These are phyloP conservation scores for Leptopilina drosophilae DNA, from an alignment of 2,888 invertebrate species.

Conservation along the genomic window DNA sequence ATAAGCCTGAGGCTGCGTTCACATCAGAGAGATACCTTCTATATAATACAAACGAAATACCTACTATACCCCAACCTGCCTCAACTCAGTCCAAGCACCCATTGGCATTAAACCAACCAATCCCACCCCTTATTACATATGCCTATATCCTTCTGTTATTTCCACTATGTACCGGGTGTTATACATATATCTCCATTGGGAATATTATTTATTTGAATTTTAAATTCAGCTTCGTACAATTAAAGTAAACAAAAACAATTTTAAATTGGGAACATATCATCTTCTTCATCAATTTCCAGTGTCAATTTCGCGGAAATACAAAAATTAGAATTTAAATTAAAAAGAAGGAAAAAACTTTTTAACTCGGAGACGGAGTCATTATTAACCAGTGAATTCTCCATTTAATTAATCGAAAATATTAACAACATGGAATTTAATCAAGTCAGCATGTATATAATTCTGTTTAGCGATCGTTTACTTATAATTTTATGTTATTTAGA, in stretches of 20 bases:
- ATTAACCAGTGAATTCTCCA: too few relatives aligned
- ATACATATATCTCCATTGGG: conserved; percentile 16
- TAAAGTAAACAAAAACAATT: too few relatives aligned
- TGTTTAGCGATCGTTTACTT: too few relatives aligned
- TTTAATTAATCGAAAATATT: too few relatives aligned
- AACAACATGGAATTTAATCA: too few relatives aligned
- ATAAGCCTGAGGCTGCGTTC: conserved; percentile 72
- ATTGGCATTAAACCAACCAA: conserved; percentile 70
- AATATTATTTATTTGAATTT: too few relatives aligned
- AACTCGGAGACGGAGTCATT: background rate
- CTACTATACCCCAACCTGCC: conserved; percentile 58
- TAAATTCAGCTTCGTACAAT: too few relatives aligned
- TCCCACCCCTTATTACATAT: conserved; percentile 58
- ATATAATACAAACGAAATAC: conserved; percentile 68
- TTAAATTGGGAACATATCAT: background rate
- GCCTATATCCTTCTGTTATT: conserved; percentile 62
- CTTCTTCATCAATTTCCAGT: conserved; percentile 6
- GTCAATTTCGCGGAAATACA: background rate
- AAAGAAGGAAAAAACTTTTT: background rate
- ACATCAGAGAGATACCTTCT: conserved; percentile 64
- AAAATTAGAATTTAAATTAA: conserved; percentile 5
- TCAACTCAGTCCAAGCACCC: conserved; percentile 61
- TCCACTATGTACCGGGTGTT: conserved; percentile 56
- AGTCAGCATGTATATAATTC: too few relatives aligned
- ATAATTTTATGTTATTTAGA: too few relatives aligned